These are phyloP conservation scores for Cydia strobilella DNA, from an alignment of 1,140 invertebrate genomes.

Conservation along the genomic window DNA sequence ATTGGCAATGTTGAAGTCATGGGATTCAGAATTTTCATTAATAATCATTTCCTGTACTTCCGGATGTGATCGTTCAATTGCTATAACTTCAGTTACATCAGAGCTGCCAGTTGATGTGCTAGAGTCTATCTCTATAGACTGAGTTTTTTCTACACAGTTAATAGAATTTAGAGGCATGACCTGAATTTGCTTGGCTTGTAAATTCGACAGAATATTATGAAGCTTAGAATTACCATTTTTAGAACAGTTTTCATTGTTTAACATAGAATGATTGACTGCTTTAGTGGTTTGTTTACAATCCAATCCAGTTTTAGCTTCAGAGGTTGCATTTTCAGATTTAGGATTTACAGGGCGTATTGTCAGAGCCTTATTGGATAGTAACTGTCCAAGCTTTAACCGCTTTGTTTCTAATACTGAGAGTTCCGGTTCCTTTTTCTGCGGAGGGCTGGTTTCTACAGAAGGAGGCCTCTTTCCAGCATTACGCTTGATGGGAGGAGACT, in stretches of 20 bases:
- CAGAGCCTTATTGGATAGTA: conserved; percentile 68
- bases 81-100: conserved; percentile 51
- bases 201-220: conserved; percentile 73
- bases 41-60: conserved; percentile 71
- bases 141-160: conserved; percentile 59
- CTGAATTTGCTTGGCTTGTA: conserved; percentile 71
- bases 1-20: conserved; percentile 60
- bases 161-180: conserved; percentile 59
- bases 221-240: conserved; percentile 77
- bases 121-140: conserved; percentile 64
- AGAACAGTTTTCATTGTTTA: conserved; percentile 74
- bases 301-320: conserved; percentile 45
- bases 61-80: conserved; percentile 56
- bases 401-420: conserved; percentile 67
- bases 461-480: conserved; percentile 62
- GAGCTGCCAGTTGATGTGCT: conserved; percentile 70
- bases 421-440: conserved; percentile 60
- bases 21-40: conserved; percentile 72
- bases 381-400: conserved; percentile 72
- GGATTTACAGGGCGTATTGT: conserved; percentile 60
- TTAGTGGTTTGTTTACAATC: conserved; percentile 57
- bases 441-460: conserved; percentile 50
- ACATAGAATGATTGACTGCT: conserved; percentile 58
- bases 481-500: conserved; percentile 47
- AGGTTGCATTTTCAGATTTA: conserved; percentile 51